These are phyloP conservation scores for Thamnophis elegans DNA, from an alignment of 2,797 vertebrate genomes.

Conservation along the genomic window DNA sequence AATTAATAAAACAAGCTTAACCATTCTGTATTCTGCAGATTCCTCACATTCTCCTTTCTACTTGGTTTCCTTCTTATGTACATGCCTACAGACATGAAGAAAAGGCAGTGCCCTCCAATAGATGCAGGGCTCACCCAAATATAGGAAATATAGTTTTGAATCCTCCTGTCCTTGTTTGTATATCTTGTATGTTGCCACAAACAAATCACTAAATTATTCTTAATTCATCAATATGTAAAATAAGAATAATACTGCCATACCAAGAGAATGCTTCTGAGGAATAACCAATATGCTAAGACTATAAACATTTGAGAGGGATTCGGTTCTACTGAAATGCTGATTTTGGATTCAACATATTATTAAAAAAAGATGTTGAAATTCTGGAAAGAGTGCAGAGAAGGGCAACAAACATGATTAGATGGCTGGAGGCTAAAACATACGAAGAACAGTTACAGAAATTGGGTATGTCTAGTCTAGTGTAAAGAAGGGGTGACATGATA, in stretches of 20 bases:
- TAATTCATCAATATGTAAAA: background rate
- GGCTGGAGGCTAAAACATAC: background rate
- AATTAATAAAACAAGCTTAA: conserved; percentile 16
- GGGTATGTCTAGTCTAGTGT: background rate
- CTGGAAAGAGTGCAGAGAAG: background rate
- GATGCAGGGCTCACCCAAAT: background rate
- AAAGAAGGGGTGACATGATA: background rate
- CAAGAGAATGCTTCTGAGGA: background rate
- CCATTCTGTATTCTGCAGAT: background rate
- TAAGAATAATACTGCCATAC: background rate
- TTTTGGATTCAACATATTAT: background rate
- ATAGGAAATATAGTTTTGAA: background rate
- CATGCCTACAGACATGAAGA: background rate
- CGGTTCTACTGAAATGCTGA: background rate
- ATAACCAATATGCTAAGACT: background rate
- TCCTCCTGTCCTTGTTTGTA: background rate
- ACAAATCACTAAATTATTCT: background rate
- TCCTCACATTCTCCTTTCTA: conserved; percentile 23
- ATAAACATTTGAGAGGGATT: too few relatives aligned
- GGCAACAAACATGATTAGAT: background rate
- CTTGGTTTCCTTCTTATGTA: conserved; percentile 12
- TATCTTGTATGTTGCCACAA: background rate
- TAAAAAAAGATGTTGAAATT: background rate
- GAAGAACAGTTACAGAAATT: background rate
- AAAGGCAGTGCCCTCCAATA: background rate